Base-by-base conservation (phyloP, 2,888 invertebrate species). In the Caenorhabditis sp. region DNA sequence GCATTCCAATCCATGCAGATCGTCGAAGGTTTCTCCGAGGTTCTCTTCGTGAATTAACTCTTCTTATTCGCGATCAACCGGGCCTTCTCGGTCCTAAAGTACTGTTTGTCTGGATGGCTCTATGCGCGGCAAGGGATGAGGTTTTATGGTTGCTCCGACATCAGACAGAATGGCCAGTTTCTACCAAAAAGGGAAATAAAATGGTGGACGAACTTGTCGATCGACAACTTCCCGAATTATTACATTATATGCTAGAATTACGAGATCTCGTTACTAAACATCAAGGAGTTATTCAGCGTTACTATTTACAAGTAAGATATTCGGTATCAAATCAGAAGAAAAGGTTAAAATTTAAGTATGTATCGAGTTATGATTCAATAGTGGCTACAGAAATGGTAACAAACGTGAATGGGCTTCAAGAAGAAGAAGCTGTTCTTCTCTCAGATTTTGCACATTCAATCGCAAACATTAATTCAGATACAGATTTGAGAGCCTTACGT, bases 201-300 rank as follows among this genome's bases (percentile, higher is more conserved):
- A 31, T 62, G 24, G 54, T 57, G 10, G 80, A 80, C 51, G 80
- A 80, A 51, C 64, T 82, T 14, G 76, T 75, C 24, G 83, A 84
- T 83, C 88, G 97, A 65, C 97, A 97, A 88, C 90, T 99, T 54
- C 97, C 99, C 0, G 99, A 99, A 89, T 90, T 99, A 55, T 90
- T 99, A 10, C 99, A 97, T 88, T 96, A 97, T 87, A 97, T 99
- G 93, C 96, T 97, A 88, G 99, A 99, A 89, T 89, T 99, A 61
- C 91, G 97, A 84, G 91, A 91, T 26, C 90, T 99, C 63, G 92
- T 95, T 76, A 31, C 64, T 4, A 97, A 97, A 88, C 96, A 99
- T 88, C 94, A 94, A 83, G 95, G 95, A 90, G 95, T 97, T 10
- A 93, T 97, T 90, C 97, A 99, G 89, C 91, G 96, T 77, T 87